phyloP scores from a whole-genome alignment of 30 jellyfish, hydroid and myxozoan genomes.

The Morbakka virulenta region DNA sequence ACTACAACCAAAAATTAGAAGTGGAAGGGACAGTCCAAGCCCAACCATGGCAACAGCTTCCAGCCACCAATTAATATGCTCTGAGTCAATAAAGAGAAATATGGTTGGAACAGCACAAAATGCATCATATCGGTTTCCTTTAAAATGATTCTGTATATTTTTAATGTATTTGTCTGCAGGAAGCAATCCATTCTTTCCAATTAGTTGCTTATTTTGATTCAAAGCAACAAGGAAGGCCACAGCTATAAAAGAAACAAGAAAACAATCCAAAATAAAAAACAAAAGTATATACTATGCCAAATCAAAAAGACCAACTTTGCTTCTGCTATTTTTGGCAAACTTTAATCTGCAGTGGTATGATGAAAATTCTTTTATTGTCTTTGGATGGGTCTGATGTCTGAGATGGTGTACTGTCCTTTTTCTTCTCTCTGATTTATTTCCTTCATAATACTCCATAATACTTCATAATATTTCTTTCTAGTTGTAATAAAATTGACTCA shows the following conservation, averaged over 20 bases:
- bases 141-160: conserved; percentile 29
- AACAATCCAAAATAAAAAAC: background rate
- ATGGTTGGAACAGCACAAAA: conserved; percentile 44
- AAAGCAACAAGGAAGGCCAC: conserved; percentile 59
- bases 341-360: background rate
- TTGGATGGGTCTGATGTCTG: no score
- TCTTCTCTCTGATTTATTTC: no score
- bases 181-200: conserved; percentile 56
- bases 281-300: background rate
- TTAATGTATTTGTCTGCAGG: conserved; percentile 29
- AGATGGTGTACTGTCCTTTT: no score
- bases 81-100: conserved; percentile 21
- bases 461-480: no score
- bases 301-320: no score
- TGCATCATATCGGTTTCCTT: background rate
- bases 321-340: background rate
- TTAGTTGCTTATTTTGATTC: conserved; percentile 43
- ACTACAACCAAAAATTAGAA: conserved; percentile 32
- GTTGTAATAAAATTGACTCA: no score
- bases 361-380: background rate
- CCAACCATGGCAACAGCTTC: conserved; percentile 61
- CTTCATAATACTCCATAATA: no score
- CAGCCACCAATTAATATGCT: conserved; percentile 20
- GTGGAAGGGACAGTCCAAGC: conserved; percentile 17
- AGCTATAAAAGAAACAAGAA: background rate